phyloP scores from a whole-genome alignment of 2,113 vertebrate genomes.

The Psammodynastes pulverulentus region DNA sequence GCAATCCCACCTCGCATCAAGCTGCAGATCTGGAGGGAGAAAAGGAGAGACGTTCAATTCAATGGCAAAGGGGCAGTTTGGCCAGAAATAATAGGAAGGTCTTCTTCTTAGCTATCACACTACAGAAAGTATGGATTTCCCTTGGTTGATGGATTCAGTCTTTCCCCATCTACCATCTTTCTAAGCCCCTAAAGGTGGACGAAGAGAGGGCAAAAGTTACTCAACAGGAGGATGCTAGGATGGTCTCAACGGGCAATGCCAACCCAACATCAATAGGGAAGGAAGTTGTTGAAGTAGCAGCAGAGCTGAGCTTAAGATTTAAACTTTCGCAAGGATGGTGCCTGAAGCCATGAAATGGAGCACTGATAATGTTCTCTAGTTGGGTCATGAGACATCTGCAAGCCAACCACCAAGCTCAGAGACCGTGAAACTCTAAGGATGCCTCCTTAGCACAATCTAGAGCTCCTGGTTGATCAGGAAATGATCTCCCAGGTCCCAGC shows the following conservation, averaged over 20 bases:
- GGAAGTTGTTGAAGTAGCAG: neutral
- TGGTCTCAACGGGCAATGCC: neutral
- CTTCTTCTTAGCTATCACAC: neutral
- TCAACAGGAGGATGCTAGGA: neutral
- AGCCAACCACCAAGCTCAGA: neutral
- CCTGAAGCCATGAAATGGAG: neutral
- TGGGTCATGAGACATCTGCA: neutral
- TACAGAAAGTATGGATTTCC: neutral
- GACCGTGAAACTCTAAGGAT: neutral
- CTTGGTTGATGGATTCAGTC: neutral
- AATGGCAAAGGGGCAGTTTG: neutral
- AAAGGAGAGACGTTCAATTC: neutral
- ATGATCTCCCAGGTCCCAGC: neutral
- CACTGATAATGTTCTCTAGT: neutral
- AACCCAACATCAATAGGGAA: neutral
- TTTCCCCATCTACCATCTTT: neutral
- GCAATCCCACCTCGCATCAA: slow-evolving; percentile 98
- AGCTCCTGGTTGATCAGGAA: neutral
- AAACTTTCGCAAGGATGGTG: neutral
- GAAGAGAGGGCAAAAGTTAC: neutral
- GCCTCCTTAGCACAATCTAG: neutral
- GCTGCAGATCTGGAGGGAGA: slow-evolving; percentile 87
- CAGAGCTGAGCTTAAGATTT: neutral
- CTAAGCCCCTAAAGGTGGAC: neutral
- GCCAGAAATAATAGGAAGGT: neutral